Base-by-base conservation (phyloP, 2,113 vertebrate genomes). In the Brachionichthys hirsutus region DNA sequence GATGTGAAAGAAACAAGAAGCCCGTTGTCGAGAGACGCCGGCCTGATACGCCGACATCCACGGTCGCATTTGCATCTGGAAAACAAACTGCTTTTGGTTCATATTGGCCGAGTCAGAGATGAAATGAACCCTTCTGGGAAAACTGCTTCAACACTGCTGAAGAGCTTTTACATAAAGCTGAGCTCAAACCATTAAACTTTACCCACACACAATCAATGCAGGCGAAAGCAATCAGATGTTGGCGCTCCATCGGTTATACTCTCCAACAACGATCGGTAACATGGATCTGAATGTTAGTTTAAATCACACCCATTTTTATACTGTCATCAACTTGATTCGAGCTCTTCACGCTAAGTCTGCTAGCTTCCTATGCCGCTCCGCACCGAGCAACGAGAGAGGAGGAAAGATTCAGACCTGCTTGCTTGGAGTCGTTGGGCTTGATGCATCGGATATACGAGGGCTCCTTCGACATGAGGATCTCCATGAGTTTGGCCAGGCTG, bases 391-490 rank as follows among this genome's bases (percentile, higher is more conserved):
- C 20, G 47, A 22, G 4, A 3, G 24, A 30, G 4, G 24, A 38
- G 2, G 1, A 44, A 13, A 0, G 58, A 34, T 17, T 43, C 58
- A 1, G 82, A 89, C 87, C 77, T 83, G 87, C 60, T 67, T 89
- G 87, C 56, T 99, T 99, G 47, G 96, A 93, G 66, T 99, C 96
- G 11, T 99, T 98, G 7, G 97, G 97, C 77, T 99, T 98, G 78
- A 99, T 97, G 89, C 96, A 99, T 62, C 96, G 96, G 30, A 99
- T 87, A 44, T 99, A 99, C 8, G 97, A 97, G 0, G 97, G 97
- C 15, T 99, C 96, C 90, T 99, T 99, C 40, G 96, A 99, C 94
- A 96, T 96, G 48, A 99, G 93, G 74, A 98, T 99, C 86, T 99
- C 96, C 92, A 99, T 98, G 36, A 99, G 91, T 68, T 97, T 96